phyloP scores from a whole-genome alignment of 1,140 invertebrate genomes.

The Drosophila yakuba region DNA sequence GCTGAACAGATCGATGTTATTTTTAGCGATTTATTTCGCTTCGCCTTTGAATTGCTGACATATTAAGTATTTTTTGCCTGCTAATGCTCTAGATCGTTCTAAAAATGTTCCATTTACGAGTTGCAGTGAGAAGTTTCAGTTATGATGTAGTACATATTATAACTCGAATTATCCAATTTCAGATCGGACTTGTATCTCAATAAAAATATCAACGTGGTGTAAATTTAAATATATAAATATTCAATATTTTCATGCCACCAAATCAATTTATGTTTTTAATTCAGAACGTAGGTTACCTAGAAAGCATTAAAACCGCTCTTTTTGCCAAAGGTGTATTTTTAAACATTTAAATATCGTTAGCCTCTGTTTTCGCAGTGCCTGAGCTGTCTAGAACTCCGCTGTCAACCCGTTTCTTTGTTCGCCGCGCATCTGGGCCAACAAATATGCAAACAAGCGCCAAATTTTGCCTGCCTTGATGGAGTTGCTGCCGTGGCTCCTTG shows the following conservation, averaged over 20 bases:
- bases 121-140: no score
- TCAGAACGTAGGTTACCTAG: no score
- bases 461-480: slow-evolving; percentile 20
- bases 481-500: slow-evolving; percentile 5
- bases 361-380: background rate
- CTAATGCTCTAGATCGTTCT: no score
- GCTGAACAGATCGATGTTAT: slow-evolving; percentile 9
- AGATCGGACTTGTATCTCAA: no score
- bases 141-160: no score
- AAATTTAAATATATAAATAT: no score
- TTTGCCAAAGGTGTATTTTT: background rate
- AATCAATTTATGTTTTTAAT: no score
- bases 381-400: background rate
- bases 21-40: slow-evolving; percentile 2
- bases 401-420: slow-evolving; percentile 28
- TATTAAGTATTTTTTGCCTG: background rate
- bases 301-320: no score
- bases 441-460: slow-evolving; percentile 68
- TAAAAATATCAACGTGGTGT: no score
- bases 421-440: slow-evolving; percentile 15
- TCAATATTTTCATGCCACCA: no score
- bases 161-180: no score
- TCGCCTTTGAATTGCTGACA: background rate
- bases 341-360: background rate
- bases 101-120: no score